Conservation (phyloP, 2,888 invertebrate species). For the Pheosia tremula region DNA sequence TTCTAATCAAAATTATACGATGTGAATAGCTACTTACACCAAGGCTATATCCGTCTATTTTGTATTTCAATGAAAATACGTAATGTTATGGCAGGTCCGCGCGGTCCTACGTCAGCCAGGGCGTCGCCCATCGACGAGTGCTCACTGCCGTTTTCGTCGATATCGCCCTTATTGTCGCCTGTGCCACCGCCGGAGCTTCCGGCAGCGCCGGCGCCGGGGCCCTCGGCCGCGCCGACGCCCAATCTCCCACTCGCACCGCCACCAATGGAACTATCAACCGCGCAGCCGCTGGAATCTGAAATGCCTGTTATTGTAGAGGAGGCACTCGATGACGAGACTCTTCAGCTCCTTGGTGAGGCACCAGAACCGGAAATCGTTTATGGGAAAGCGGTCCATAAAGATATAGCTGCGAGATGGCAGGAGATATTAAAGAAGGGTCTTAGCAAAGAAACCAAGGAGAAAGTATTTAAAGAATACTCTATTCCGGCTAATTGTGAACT, state of each 20-base stretch:
- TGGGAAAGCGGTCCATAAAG: conserved; percentile 12
- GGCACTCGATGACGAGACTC: conserved; percentile 9
- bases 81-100: not conserved
- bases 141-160: no score
- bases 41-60: not conserved
- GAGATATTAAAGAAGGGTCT: conserved; percentile 10
- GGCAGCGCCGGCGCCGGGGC: not conserved
- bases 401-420: conserved; percentile 11
- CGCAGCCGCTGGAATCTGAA: not conserved
- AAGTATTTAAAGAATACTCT: conserved; percentile 3
- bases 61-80: not conserved
- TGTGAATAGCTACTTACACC: not conserved
- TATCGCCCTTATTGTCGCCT: not conserved
- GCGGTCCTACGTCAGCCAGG: not conserved
- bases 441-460: conserved; percentile 5
- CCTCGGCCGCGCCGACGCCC: not conserved
- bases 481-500: conserved; percentile 11
- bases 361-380: conserved; percentile 2
- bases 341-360: conserved; percentile 9
- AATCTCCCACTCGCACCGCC: not conserved
- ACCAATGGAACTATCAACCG: not conserved
- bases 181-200: not conserved
- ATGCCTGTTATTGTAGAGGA: not conserved
- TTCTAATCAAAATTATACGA: not conserved
- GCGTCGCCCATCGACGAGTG: not conserved